phyloP scores from a whole-genome alignment of 2,888 invertebrate genomes.

The Camponotus fellah region DNA sequence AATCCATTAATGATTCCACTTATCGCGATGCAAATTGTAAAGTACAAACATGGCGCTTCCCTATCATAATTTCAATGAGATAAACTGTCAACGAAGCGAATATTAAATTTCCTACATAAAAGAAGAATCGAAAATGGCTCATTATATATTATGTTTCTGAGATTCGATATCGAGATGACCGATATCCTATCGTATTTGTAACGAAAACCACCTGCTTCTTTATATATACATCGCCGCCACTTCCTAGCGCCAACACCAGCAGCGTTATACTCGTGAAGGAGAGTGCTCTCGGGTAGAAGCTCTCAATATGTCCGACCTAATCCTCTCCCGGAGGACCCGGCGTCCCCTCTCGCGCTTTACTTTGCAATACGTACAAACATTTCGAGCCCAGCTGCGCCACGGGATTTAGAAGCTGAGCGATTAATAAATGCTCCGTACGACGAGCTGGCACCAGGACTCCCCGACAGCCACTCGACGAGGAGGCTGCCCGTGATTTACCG shows the following conservation, averaged over 20 bases:
- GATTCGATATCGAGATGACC: slow-evolving; percentile 3
- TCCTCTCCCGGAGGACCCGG: slow-evolving; percentile 80
- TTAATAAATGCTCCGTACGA: slow-evolving; percentile 82
- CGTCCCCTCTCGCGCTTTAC: slow-evolving; percentile 73
- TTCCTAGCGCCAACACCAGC: slow-evolving; percentile 53
- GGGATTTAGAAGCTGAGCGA: slow-evolving; percentile 84
- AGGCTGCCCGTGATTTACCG: slow-evolving; percentile 75
- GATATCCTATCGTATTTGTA: slow-evolving; percentile 47
- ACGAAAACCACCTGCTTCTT: slow-evolving; percentile 65
- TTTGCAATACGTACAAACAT: slow-evolving; percentile 82
- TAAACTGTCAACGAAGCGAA: background rate
- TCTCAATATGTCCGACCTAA: slow-evolving; percentile 83
- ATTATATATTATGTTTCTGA: background rate
- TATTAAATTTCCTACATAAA: background rate
- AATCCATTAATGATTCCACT: slow-evolving; percentile 54
- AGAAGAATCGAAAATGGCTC: background rate
- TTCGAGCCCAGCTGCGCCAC: slow-evolving; percentile 82
- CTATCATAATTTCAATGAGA: background rate
- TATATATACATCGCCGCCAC: slow-evolving; percentile 59
- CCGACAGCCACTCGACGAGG: slow-evolving; percentile 78
- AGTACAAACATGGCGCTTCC: slow-evolving; percentile 25
- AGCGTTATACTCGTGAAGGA: slow-evolving; percentile 59
- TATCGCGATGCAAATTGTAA: slow-evolving; percentile 48
- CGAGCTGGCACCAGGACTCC: slow-evolving; percentile 73
- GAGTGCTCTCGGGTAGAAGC: slow-evolving; percentile 77